Conservation (phyloP, 2,797 vertebrate species). For the Alosa sapidissima region DNA sequence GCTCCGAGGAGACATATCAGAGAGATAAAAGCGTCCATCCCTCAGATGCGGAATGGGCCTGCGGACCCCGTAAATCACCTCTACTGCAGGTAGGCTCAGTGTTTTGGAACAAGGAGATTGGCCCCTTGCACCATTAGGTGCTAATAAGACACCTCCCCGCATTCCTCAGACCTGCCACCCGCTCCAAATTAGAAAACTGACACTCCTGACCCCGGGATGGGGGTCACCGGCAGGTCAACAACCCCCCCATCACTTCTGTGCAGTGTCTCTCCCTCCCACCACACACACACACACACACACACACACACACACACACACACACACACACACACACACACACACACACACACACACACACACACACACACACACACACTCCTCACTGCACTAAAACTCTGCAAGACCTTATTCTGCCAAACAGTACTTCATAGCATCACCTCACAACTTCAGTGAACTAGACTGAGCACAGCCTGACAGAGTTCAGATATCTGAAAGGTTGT, state of each 20-base stretch:
- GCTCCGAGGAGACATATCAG: conserved; percentile 30
- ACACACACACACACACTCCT: no score
- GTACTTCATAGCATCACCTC: background rate
- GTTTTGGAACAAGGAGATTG: conserved; percentile 57
- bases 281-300: conserved; percentile 8
- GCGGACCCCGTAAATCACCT: conserved; percentile 52
- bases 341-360: background rate
- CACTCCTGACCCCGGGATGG: conserved; percentile 76
- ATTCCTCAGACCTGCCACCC: conserved; percentile 74
- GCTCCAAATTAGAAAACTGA: conserved; percentile 82
- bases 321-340: no score
- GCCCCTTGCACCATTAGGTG: conserved; percentile 66
- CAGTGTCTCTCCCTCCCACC: background rate
- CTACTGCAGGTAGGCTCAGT: conserved; percentile 49
- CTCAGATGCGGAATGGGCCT: conserved; percentile 36
- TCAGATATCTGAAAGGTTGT: background rate
- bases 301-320: background rate
- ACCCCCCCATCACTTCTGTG: conserved; percentile 22
- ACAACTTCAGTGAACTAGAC: background rate
- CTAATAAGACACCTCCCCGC: conserved; percentile 73
- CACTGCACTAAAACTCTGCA: background rate
- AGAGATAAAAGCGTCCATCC: conserved; percentile 40
- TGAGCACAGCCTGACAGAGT: background rate
- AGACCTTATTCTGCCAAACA: background rate
- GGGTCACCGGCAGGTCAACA: conserved; percentile 83